Base-by-base conservation (phyloP, 2,888 invertebrate species). In the Xestia sexstrigata region DNA sequence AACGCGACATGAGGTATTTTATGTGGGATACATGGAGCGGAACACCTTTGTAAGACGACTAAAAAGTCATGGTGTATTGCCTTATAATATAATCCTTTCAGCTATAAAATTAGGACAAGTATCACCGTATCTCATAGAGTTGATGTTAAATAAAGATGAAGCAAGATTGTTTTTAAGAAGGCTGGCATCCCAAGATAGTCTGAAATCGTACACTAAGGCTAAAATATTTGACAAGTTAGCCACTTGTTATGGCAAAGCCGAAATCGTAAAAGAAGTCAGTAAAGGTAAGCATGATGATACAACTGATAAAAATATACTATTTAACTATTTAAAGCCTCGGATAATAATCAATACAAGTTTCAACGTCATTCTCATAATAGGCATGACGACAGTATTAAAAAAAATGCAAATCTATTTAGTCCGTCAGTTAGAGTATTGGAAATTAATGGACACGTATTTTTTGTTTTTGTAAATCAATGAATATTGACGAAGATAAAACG, bases 71-170 rank as follows among this genome's bases (percentile, higher is more conserved):
- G 47, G 47, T 49, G 20, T 49, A 52, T n/a, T 13, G n/a, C 4
- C n/a, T 1, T 55, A n/a, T 55, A 55, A n/a, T 55, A 26, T 58
- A 26, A 58, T 67, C 1, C 17, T 47, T 83, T 55, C 49, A 83
- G 83, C 60, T 13, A 78, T 83, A 30, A 77, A 86, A 49, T 52
- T n/a, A 7, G 87, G 84, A 0, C 49, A 65, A 42, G 70, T 83
- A 8, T 65, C 83, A 20, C 87, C 83, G 23, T 65, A 52, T 52
- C 63, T 74, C 47, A 60, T 86, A 60, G 73, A 83, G 62, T n/a
- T 60, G 47, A 78, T 83, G 65, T 65, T 73, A 68, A 83, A 78
- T 71, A 74, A 83, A 67, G 70, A 62, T 23, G 74, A 85, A 58
- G 47, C 66, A 23, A 68, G 13, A 9, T 9, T 17, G 20, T 80